Evolutionary conservation across 2,797 vertebrate species (phyloP), one percentile per base, ranked within the genome.

Genomic region (Siniperca obscura): DNA sequence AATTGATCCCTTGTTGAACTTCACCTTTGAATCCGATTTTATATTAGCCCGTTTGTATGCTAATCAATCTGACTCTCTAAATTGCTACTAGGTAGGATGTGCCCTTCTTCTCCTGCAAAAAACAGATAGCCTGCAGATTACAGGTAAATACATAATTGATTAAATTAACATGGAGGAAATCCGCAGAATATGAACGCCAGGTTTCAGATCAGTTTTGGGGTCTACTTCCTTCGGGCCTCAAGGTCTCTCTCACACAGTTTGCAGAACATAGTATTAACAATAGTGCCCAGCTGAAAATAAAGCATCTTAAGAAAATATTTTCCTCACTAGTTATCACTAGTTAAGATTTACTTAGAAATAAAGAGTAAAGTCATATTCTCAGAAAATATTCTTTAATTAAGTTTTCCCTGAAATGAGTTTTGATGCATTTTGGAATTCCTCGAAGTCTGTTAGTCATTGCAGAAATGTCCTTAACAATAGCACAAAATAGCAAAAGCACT

Each of bases 91-190:
- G 81, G 74, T 87, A 65, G 34, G 67, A 68, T 69, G 52, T 76
- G 22, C 55, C 44, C 56, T 52, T 46, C 61, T 80, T 66, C 52
- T 70, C 1, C 38, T 56, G 48, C 48, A 5, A 69, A 70, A 74
- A 71, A 74, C 60, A 70, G 55, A 83, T 50, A 61, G 30, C 53
- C 65, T 50, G 62, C 52, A 84, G 77, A 77, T 85, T 86, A 75
- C 73, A 81, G 72, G 81, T 82, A 80, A 92, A 90, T 84, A 76
- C 80, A 87, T 90, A 92, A 89, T 82, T 83, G 55, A 87, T 85
- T 13, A 78, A 65, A 90, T 90, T 86, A 77, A 80, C 34, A 2
- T 75, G 38, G 67, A 80, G 85, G 84, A 93, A 90, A 87, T 91
- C 71, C 34, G 8, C 74, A 56, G 66, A 80, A 83, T 74, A 77